A percentile compares a stretch with the other conserved stretches of the same genome.
Conservation (phyloP, 2,797 vertebrate species). For the Poecile montanus region DNA sequence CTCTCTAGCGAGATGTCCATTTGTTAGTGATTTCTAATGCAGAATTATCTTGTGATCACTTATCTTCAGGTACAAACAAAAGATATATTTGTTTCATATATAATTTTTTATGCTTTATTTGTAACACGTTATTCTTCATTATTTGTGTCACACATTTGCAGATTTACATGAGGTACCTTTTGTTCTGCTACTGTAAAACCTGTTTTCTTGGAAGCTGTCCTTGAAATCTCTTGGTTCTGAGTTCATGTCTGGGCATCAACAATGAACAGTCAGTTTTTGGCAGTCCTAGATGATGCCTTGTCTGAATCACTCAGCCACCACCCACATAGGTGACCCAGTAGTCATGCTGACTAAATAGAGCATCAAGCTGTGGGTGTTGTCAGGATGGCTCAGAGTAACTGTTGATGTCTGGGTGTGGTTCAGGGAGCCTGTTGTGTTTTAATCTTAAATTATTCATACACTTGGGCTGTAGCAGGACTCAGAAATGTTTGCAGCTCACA, state of each 20-base stretch:
- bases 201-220: not conserved
- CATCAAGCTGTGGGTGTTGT: slow-evolving; percentile 28
- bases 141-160: not conserved
- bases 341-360: slow-evolving; percentile 24
- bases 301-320: slow-evolving; percentile 19
- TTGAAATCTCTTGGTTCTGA: slow-evolving; percentile 7
- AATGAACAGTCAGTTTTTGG: not conserved
- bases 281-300: not conserved
- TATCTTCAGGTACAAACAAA: not conserved
- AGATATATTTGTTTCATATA: not conserved
- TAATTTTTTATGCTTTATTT: not conserved
- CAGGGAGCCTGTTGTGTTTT: not conserved
- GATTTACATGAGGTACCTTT: not conserved
- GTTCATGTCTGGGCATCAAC: not conserved
- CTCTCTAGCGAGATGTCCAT: not conserved
- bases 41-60: not conserved
- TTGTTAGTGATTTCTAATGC: not conserved
- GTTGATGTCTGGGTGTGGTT: slow-evolving; percentile 12
- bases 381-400: not conserved
- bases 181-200: not conserved
- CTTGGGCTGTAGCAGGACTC: not conserved
- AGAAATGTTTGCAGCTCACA: not conserved
- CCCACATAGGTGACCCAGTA: slow-evolving; percentile 17
- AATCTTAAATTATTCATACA: slow-evolving; percentile 10
- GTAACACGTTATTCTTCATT: not conserved